Conservation (phyloP, 2,888 invertebrate species). For the Stenurella melanura region DNA sequence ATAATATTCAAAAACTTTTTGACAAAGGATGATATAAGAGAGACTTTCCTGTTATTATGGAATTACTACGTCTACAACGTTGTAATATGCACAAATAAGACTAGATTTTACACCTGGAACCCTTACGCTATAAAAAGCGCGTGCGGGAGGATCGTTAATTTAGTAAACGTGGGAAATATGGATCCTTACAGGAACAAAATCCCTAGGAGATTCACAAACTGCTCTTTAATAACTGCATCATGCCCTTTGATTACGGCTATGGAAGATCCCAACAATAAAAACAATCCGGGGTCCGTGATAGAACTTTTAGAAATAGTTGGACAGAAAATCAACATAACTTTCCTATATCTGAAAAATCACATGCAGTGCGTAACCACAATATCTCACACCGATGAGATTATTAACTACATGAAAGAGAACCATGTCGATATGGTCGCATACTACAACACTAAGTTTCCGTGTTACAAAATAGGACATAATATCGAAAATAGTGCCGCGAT, state of each 20-base stretch:
- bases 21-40: neutral
- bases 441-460: neutral
- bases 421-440: neutral
- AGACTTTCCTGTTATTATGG: neutral
- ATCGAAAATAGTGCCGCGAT: neutral
- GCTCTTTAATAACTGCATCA: neutral
- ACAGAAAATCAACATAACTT: conserved; percentile 18
- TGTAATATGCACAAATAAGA: neutral
- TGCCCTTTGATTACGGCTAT: neutral
- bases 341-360: neutral
- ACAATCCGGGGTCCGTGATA: neutral
- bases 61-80: neutral
- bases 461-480: neutral
- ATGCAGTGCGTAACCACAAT: too few species aligned
- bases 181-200: neutral
- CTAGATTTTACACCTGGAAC: neutral
- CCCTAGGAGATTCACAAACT: neutral
- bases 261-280: conserved; percentile 5
- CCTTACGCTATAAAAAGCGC: neutral
- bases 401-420: neutral
- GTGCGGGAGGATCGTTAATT: neutral
- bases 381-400: too few species aligned
- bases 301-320: neutral
- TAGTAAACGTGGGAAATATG: neutral
- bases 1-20: neutral